Evolutionary conservation across 2,888 invertebrate genomes (phyloP), one percentile per base, ranked within the genome.

Genomic region (Malthinus seriepunctatus): DNA sequence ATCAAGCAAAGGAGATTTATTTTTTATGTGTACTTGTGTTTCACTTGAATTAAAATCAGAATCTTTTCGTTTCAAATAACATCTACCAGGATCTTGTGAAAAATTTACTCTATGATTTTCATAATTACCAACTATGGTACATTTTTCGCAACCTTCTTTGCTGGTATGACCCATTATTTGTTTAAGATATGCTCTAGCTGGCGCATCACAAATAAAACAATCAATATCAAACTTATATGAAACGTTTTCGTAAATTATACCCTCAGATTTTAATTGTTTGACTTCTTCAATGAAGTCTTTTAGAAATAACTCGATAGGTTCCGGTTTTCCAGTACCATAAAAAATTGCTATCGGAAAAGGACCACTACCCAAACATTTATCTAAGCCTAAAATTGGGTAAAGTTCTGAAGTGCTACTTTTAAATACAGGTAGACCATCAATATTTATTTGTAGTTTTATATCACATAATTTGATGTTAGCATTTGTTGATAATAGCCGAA

Each of bases 381-480:
- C n/a, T 9, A 49, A 9, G 7, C 54, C 59, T 23, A 62, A 46
- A 35, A 64, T 64, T 23, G 64, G 64, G 32, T 57, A 64, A 23
- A 56, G 52, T 37, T 63, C 58, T 8, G 32, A 44, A 11, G n/a
- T 32, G 45, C 63, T 63, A 39, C 58, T 63, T 46, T 63, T 55
- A 52, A 63, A 63, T n/a, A 63, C 8, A 8, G 61, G 63, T 45
- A 63, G 8, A 14, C 61, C 64, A 56, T 64, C 64, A 37, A 64
- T 55, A 45, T 64, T 62, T n/a, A 64, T 64, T 64, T 62, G 61
- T 8, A 63, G 23, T 12, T 5, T n/a, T 32, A 51, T 56, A 32
- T 15, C 45, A 32, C 45, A 15, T 10, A 33, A 8, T 31, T 7
- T 31, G 12, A 9, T 10, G 12, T 56, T 59, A 10, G 48, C 23